Evolutionary conservation across 1,140 invertebrate species (phyloP).

Genomic region (Melipona quadrifasciata): DNA sequence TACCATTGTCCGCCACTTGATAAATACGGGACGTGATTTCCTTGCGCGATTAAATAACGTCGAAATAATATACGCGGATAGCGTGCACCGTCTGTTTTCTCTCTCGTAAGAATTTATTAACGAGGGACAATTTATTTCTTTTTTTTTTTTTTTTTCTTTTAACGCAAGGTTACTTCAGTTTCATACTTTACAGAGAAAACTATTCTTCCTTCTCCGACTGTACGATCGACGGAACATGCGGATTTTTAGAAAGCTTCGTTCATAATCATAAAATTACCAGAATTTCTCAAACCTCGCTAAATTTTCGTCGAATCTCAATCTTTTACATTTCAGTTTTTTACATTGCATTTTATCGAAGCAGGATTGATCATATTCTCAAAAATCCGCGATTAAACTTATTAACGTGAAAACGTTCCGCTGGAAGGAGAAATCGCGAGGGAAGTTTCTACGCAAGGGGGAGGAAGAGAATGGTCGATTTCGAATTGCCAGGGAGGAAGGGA

Average conservation of each 20-base stretch:
- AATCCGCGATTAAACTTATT: not conserved
- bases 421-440: not conserved
- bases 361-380: too few species aligned
- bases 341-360: too few species aligned
- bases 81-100: not conserved
- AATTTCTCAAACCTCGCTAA: too few species aligned
- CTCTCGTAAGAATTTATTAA: not conserved
- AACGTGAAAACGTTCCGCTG: not conserved
- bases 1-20: not conserved
- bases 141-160: not conserved
- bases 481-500: not conserved
- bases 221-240: not conserved
- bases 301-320: too few species aligned
- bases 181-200: not conserved
- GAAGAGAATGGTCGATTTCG: not conserved
- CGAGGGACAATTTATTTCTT: not conserved
- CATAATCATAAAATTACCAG: too few species aligned
- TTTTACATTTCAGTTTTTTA: too few species aligned
- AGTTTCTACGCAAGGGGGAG: not conserved
- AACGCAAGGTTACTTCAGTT: not conserved
- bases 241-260: too few species aligned
- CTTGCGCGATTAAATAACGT: conserved; percentile 3
- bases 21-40: not conserved
- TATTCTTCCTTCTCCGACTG: too few species aligned
- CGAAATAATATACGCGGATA: not conserved